A percentile compares a stretch with the other conserved stretches of the same genome.
Evolutionary conservation across 2,797 vertebrate genomes (phyloP).

Genomic region (Takifugu rubripes): DNA sequence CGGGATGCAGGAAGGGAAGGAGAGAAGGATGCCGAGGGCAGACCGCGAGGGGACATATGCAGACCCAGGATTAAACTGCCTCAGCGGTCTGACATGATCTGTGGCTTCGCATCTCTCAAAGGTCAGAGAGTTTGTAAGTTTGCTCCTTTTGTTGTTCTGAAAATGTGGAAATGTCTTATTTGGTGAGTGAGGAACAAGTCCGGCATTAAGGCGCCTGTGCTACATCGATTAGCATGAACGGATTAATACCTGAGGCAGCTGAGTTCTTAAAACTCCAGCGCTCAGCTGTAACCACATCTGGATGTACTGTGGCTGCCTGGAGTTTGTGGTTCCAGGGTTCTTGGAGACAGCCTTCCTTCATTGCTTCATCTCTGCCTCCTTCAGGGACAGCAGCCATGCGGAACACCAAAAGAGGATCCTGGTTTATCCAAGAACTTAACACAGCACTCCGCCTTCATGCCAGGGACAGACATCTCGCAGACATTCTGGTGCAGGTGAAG

Average conservation of each 20-base stretch:
- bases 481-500: constrained; percentile 91
- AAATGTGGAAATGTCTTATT: too few species aligned
- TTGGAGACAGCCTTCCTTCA: constrained; percentile 4
- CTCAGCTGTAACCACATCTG: too few species aligned
- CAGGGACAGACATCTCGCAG: constrained; percentile 87
- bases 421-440: constrained; percentile 92
- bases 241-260: too few species aligned
- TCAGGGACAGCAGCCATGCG: constrained; percentile 93
- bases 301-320: too few species aligned
- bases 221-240: background rate
- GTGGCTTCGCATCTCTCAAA: constrained; percentile 92
- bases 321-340: too few species aligned
- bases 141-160: constrained; percentile 23
- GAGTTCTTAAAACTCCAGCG: too few species aligned
- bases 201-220: background rate
- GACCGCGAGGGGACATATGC: constrained; percentile 73
- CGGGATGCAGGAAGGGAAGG: constrained; percentile 84
- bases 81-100: constrained; percentile 95
- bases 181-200: too few species aligned
- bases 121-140: constrained; percentile 78
- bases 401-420: constrained; percentile 94
- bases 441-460: constrained; percentile 81
- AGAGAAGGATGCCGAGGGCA: constrained; percentile 48
- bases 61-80: constrained; percentile 84
- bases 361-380: constrained; percentile 17